Evolutionary conservation across 2,113 vertebrate species (phyloP), one percentile per base, ranked within the genome.

Genomic region (Tylochromis polylepis): DNA sequence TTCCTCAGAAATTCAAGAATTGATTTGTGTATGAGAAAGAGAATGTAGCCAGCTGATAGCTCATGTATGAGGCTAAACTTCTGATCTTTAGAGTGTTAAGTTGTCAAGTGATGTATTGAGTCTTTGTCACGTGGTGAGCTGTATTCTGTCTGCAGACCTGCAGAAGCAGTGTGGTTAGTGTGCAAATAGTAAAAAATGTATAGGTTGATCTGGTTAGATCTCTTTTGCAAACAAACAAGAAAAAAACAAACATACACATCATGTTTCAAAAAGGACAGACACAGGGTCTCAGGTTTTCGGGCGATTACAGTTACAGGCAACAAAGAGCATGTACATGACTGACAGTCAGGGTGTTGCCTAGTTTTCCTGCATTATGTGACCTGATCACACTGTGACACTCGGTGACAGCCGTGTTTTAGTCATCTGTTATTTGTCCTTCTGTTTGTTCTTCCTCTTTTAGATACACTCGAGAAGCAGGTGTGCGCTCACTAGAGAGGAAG

Each of bases 401-500:
- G 11, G 41, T 49, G 24, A 49, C 41, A 75, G 43, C 43, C 49
- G 16, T 75, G 5, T 51, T 77, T 51, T 77, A 12, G 18, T 77
- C 24, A 1, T 51, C 16, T 72, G 41, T 34, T 78, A 18, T 56
- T 3, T 60, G 34, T 77, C n/a, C 43, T 36, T 83, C 0, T 65
- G 79, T 85, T 62, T 56, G 22, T 60, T 53, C 5, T 15, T 14
- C 16, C 15, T 53, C 18, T 22, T 82, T 56, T 85, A 98, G 99
- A 24, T 99, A 99, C 83, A 99, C 98, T 2, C 94, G 98, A 7
- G 98, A 99, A 93, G 98, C 98, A 0, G 99, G 98, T 1, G 98
- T 99, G 14, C 98, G 99, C n/a, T 97, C 99, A 8, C 96, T 99
- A 82, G 98, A 99, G 84, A 96, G 98, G 86, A 98, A 98, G 93